phyloP scores from a whole-genome alignment of 2,113 vertebrate genomes.

The Pelecanus crispus region DNA sequence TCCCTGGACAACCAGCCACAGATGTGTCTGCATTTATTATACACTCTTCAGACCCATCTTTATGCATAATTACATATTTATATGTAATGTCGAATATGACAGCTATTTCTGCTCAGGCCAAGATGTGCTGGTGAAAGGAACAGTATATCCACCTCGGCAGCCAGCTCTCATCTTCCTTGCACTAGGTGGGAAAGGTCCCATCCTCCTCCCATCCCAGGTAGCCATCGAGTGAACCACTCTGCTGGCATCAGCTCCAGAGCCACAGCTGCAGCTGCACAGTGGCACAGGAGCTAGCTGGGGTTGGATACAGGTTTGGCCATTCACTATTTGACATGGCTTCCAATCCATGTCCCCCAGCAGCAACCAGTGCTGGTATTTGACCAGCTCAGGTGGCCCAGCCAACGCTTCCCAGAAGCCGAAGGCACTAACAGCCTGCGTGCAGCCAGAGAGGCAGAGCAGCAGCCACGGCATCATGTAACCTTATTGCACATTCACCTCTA shows the following conservation, averaged over 20 bases:
- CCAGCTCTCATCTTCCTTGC: background rate
- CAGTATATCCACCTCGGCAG: background rate
- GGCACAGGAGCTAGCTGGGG: background rate
- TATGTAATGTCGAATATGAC: rapidly evolving
- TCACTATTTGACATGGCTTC: background rate
- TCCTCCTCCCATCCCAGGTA: background rate
- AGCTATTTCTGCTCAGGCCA: background rate
- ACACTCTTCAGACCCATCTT: background rate
- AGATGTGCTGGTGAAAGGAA: background rate
- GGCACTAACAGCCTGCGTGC: background rate
- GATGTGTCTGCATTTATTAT: background rate
- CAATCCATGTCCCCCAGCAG: background rate
- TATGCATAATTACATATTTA: background rate
- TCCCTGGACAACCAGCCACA: background rate
- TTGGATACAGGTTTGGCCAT: background rate
- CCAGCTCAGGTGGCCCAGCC: background rate
- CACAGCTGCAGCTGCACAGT: rapidly evolving
- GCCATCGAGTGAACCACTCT: background rate
- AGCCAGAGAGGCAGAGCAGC: background rate
- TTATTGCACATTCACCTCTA: background rate
- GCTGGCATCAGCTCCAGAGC: background rate
- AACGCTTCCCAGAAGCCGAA: background rate
- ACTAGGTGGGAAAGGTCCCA: too few species aligned
- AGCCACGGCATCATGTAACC: background rate
- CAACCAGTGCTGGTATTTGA: background rate